Conservation (phyloP, 2,797 vertebrate genomes). For the Eremophila alpestris region DNA sequence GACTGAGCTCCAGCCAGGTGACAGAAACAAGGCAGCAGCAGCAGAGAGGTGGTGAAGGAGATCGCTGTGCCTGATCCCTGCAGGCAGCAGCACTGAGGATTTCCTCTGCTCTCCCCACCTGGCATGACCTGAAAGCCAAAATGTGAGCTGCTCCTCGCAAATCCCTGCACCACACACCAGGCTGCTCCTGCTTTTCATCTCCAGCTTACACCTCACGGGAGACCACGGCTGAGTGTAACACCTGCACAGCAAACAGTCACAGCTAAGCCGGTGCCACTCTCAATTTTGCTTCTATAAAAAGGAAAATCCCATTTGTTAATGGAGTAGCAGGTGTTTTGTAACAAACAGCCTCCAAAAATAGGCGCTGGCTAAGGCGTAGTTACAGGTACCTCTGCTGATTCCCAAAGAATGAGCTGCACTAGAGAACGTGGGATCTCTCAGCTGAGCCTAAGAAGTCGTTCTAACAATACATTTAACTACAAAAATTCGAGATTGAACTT, state of each 20-base stretch:
- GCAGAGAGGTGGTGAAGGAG: fast-evolving
- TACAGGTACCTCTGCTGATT: not conserved
- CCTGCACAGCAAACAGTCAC: not conserved
- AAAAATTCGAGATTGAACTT: not conserved
- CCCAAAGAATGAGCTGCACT: not conserved
- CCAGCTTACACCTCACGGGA: not conserved
- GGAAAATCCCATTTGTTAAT: not conserved
- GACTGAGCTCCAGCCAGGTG: not conserved
- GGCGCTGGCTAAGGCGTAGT: not conserved
- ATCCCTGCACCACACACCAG: not conserved
- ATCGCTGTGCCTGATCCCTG: not conserved
- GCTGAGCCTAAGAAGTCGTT: not conserved
- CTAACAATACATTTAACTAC: not conserved
- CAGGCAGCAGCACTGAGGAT: not conserved
- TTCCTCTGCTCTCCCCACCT: not conserved
- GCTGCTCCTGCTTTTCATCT: not conserved
- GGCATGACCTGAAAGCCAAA: not conserved
- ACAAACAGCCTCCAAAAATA: slow-evolving; percentile 11
- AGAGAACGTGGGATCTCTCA: not conserved
- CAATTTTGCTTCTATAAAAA: slow-evolving; percentile 25
- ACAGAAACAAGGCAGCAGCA: not conserved
- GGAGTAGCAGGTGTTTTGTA: not conserved
- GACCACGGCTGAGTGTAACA: not conserved
- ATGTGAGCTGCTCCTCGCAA: not conserved
- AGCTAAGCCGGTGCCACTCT: not conserved